Conservation (phyloP, 2,113 vertebrate genomes). For the Cavia aperea region DNA sequence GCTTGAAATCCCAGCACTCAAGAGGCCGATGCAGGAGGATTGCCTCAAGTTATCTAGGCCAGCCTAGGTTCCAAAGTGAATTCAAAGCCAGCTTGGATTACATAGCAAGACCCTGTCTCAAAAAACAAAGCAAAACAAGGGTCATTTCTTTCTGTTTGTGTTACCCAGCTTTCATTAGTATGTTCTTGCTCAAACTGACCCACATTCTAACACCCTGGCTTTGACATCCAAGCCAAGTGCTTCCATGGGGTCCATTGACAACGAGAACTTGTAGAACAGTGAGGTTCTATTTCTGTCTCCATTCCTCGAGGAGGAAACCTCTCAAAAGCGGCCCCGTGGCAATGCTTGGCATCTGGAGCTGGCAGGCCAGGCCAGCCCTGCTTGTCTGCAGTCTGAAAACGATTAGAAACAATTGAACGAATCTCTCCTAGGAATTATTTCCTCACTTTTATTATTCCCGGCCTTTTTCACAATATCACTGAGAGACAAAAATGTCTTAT, state of each 20-base stretch:
- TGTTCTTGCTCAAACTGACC: background rate
- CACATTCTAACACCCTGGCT: background rate
- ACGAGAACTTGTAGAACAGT: background rate
- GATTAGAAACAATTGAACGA: conserved; percentile 10
- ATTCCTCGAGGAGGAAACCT: conserved; percentile 34
- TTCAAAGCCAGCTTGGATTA: background rate
- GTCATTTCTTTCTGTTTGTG: background rate
- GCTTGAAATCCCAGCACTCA: background rate
- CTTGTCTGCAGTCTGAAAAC: background rate
- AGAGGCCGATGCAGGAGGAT: background rate
- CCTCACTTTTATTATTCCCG: conserved; percentile 13
- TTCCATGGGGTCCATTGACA: background rate
- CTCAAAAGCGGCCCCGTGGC: conserved; percentile 8
- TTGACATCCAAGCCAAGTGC: background rate
- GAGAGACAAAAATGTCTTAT: conserved; percentile 18
- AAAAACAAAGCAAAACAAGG: background rate
- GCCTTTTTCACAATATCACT: conserved; percentile 17
- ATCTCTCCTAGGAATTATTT: background rate
- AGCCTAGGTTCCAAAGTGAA: background rate
- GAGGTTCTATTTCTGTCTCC: conserved; percentile 27
- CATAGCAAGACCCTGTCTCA: background rate
- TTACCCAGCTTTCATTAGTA: background rate
- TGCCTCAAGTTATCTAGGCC: background rate
- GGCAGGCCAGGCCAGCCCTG: background rate
- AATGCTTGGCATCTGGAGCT: background rate